A percentile compares a stretch with the other conserved stretches of the same genome.
Evolutionary conservation across 2,113 vertebrate genomes (phyloP).

Genomic region (Sylvilagus bachmani): DNA sequence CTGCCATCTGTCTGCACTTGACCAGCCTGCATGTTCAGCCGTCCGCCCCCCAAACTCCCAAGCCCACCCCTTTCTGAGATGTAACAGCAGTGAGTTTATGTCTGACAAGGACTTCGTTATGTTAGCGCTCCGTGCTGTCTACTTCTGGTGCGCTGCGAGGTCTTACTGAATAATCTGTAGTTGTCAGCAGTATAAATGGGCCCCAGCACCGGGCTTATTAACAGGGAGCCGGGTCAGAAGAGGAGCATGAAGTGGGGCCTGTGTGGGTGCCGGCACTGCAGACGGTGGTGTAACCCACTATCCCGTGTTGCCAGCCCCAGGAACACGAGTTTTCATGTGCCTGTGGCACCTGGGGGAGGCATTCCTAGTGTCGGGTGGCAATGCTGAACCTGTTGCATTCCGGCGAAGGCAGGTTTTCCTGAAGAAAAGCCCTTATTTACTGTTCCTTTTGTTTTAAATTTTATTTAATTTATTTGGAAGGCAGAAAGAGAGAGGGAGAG

Average conservation of each 20-base stretch:
- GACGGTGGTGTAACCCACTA: no score
- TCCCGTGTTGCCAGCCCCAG: no score
- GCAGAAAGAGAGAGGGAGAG: no score
- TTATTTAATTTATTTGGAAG: no score
- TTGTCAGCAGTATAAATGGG: constrained; percentile 16
- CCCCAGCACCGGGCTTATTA: neutral
- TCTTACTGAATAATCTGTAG: neutral
- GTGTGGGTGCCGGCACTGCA: no score
- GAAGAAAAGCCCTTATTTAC: neutral
- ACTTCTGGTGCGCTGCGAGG: neutral
- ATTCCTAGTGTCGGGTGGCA: neutral
- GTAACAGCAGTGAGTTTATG: neutral
- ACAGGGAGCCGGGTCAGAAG: no score
- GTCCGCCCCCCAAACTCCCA: neutral
- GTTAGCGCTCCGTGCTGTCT: neutral
- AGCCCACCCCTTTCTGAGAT: constrained; percentile 50
- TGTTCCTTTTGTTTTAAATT: neutral
- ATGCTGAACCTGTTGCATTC: neutral
- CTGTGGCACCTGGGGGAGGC: neutral
- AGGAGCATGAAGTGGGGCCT: no score
- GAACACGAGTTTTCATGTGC: neutral
- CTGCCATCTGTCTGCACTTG: neutral
- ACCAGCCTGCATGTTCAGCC: neutral
- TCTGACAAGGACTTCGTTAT: constrained; percentile 41
- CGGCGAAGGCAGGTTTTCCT: neutral